Evolutionary conservation across 1,140 invertebrate genomes (phyloP), one percentile per base, ranked within the genome.

Genomic region (Tetragnatha versicolor): DNA sequence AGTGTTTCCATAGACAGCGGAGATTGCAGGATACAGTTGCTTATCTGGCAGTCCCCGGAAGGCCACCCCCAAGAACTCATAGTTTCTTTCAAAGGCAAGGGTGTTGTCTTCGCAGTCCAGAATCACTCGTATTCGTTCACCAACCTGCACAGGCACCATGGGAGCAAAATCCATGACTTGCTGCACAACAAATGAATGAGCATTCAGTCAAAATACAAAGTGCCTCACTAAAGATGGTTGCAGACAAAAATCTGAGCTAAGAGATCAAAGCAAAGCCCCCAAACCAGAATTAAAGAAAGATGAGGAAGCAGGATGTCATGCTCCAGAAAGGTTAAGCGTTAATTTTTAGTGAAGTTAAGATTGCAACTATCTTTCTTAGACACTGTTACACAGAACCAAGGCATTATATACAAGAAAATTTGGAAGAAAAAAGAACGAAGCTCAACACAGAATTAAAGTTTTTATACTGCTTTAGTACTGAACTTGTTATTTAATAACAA

Each of bases 1-100:
- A 35, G 97, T 98, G 86, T 99, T 98, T 79, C 97, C 97, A 89
- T 98, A 99, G 37, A 99, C 97, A 66, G 96, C 97, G 73, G 96
- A 98, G 77, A 98, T 94, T 79, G 96, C 94, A 75, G 97, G 97
- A 87, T 95, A 99, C 63, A 99, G 87, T 87, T 91, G 94, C 86
- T 94, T 96, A 85, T 94, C 93, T 80, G 96, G 97, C 85, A 98
- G 90, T 80, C 95, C 95, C 90, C 92, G 90, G 88, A 99, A 99
- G 82, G 97, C 97, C 82, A 99, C 95, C 82, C 97, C 97, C 84
- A 98, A 89, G 90, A 98, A 99, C 89, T 99, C 97, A 88, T 95
- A 96, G 88, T 97, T 97, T 86, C 97, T 97, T 88, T 99, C 97
- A 90, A 99, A 99, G 72, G 96, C 96, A 85, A 98, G 88, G 33